Conservation (phyloP, 1,140 invertebrate species). For the Venturia canescens region DNA sequence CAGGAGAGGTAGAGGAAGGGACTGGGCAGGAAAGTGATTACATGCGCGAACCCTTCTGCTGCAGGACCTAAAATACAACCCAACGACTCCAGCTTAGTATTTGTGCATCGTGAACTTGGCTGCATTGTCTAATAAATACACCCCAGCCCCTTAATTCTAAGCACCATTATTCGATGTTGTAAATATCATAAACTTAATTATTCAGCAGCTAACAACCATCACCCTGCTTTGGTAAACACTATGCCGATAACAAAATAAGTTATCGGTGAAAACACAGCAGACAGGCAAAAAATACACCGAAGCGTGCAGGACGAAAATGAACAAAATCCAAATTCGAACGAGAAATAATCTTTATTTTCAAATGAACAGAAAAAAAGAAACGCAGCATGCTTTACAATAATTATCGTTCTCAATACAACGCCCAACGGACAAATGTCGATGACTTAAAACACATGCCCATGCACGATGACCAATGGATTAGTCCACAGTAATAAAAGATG, state of each 20-base stretch:
- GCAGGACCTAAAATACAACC: constrained; percentile 79
- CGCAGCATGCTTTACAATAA: constrained; percentile 74
- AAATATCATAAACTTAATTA: neutral
- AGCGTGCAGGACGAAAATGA: constrained; percentile 37
- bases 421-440: constrained; percentile 59
- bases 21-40: constrained; percentile 77
- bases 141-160: neutral
- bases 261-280: neutral
- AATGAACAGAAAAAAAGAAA: constrained; percentile 47
- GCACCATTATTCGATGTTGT: neutral
- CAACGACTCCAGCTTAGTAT: constrained; percentile 44
- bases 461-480: constrained; percentile 56
- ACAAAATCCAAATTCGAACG: constrained; percentile 68
- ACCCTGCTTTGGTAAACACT: neutral
- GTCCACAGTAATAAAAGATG: constrained; percentile 18
- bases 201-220: neutral
- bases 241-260: neutral
- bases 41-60: constrained; percentile 94
- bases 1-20: constrained; percentile 63
- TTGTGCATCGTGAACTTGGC: constrained; percentile 19
- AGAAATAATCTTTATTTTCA: constrained; percentile 73
- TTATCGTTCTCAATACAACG: constrained; percentile 55
- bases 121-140: constrained; percentile 13
- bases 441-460: constrained; percentile 62
- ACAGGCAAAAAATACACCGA: constrained; percentile 2